These are phyloP conservation scores for Ophioderma brevispina DNA, from an alignment of 35 echinoderm and acorn worm species.

Conservation along the genomic window DNA sequence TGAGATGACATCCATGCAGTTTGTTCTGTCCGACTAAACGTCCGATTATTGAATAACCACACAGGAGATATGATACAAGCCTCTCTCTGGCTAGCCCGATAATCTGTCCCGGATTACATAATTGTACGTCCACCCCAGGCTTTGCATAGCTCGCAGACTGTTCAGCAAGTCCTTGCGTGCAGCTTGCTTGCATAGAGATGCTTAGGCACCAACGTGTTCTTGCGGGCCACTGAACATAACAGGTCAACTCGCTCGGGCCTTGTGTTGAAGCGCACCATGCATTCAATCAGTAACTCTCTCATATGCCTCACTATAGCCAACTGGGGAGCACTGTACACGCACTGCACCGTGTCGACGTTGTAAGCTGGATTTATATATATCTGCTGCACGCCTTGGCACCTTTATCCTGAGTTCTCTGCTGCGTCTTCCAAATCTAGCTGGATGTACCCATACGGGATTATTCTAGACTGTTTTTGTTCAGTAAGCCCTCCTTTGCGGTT, in stretches of 20 bases:
- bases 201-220: neutral
- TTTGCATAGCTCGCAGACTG: neutral
- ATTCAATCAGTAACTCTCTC: neutral
- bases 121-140: neutral
- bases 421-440: constrained; percentile 3
- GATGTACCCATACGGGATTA: constrained; percentile 6
- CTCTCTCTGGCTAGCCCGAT: neutral
- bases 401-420: neutral
- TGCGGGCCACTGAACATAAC: constrained; percentile 2
- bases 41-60: neutral
- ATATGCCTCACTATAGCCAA: neutral
- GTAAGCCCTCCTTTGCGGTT: constrained; percentile 3
- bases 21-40: neutral
- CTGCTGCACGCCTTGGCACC: neutral
- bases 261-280: neutral
- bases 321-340: neutral
- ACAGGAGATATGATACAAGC: neutral
- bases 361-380: constrained; percentile 7
- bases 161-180: neutral
- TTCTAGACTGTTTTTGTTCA: neutral
- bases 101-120: neutral
- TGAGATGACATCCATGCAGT: neutral
- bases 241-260: neutral
- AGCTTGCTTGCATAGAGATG: neutral
- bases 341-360: neutral